These are phyloP conservation scores for Microcebus lehilahytsara DNA, from an alignment of 2,113 vertebrate genomes.

Conservation along the genomic window DNA sequence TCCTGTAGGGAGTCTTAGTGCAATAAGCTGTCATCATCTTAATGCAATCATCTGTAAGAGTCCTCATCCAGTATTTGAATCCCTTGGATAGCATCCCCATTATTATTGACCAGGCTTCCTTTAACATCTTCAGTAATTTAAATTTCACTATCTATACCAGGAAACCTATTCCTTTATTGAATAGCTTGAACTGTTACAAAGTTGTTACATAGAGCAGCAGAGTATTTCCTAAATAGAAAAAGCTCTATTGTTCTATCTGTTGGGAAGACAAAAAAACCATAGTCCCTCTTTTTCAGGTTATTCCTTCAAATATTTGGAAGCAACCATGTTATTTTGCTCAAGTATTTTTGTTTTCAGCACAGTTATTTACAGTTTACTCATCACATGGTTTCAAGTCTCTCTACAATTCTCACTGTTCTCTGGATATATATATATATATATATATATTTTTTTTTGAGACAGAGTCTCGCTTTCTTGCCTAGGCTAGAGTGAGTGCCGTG, in stretches of 20 bases:
- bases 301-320: slow-evolving; percentile 28
- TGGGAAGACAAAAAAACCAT: neutral
- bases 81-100: neutral
- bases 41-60: neutral
- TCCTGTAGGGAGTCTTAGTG: neutral
- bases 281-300: neutral
- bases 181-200: neutral
- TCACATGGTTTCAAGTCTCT: neutral
- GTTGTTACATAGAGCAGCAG: neutral
- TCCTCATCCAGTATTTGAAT: neutral
- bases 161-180: neutral
- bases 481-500: no score
- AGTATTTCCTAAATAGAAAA: slow-evolving; percentile 3
- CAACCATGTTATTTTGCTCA: neutral
- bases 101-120: neutral
- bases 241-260: neutral
- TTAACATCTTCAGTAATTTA: neutral
- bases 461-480: no score
- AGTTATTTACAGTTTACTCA: neutral
- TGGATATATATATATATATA: no score
- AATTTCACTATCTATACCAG: neutral
- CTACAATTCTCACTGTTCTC: neutral
- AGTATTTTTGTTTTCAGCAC: neutral
- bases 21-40: neutral
- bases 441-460: no score